Base-by-base conservation (phyloP, 2,113 vertebrate species). In the Heteronetta atricapilla region DNA sequence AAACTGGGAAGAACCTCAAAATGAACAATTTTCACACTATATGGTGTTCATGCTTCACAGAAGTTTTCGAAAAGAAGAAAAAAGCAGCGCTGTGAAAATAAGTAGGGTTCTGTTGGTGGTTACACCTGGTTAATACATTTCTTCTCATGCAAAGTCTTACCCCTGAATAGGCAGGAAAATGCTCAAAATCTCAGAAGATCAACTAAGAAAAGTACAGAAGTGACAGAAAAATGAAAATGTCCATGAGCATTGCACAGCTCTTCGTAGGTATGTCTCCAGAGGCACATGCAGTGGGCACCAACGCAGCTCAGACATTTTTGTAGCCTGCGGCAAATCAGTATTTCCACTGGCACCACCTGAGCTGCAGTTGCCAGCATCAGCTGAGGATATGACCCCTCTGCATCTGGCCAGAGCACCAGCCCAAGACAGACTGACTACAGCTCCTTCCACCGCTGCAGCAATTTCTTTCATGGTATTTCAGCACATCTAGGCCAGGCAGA, bases 261-360 rank as follows among this genome's bases (percentile, higher is more conserved):
- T 68, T 52, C 18, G 60, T n/a, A 8, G 11, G 3, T 17, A 5
- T 40, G 4, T 40, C 26, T 58, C 52, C 81, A 56, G 20, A 75
- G 4, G 3, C 5, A 7, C 9, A 44, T 3, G 5, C 20, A 68
- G 20, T 6, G 13, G 10, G 3, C 72, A 48, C 10, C 15, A 86
- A 67, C 10, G 33, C 0, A 0, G 3, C 28, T 55, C 34, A 55
- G 28, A 10, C n/a, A 55, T 31, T 38, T 88, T 18, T 2, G 0
- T 8, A 60, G 22, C 25, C 18, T 36, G 11, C 12, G 12, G 5
- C 3, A 64, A 74, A 74, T 40, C 10, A 20, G 3, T 53, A 44
- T 75, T 72, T 68, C 66, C 19, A 53, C 50, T 33, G n/a, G 60
- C 2, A 34, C 26, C 26, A n/a, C 5, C 6, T 63, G 20, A 3